Evolutionary conservation across 92 coral and sea anemone species (phyloP).

Genomic region (Epizoanthus rinbou): DNA sequence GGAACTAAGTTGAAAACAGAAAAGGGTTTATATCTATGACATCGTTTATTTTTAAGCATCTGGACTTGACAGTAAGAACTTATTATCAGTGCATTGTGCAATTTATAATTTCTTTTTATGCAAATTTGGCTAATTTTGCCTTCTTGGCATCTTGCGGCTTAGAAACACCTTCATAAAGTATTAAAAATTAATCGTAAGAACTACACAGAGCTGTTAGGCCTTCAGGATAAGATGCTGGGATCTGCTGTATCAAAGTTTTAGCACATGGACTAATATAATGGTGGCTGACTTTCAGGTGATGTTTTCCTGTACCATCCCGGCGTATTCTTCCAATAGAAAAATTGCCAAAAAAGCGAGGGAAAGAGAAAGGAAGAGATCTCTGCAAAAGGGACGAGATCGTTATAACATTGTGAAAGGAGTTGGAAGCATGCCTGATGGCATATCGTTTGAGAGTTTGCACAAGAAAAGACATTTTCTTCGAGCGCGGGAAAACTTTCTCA

Average conservation of each 20-base stretch:
- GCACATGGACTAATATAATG: not conserved
- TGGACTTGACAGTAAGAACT: not conserved
- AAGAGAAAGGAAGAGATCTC: conserved; percentile 72
- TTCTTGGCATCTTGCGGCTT: conserved; percentile 39
- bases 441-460: conserved; percentile 89
- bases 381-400: conserved; percentile 82
- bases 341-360: conserved; percentile 66
- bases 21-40: not conserved
- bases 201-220: conserved; percentile 11
- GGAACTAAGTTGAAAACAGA: not conserved
- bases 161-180: conserved; percentile 27
- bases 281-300: conserved; percentile 70
- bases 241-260: not conserved
- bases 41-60: not conserved
- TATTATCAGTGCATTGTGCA: not conserved
- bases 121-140: conserved; percentile 27
- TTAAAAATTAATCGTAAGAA: conserved; percentile 36
- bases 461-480: conserved; percentile 86
- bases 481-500: conserved; percentile 78
- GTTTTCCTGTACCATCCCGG: conserved; percentile 89
- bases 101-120: conserved; percentile 10
- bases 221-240: conserved; percentile 3
- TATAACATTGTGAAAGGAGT: conserved; percentile 93
- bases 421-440: conserved; percentile 89
- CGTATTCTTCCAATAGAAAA: conserved; percentile 73